Evolutionary conservation across 2,113 vertebrate genomes (phyloP).

Genomic region (Sander lucioperca): DNA sequence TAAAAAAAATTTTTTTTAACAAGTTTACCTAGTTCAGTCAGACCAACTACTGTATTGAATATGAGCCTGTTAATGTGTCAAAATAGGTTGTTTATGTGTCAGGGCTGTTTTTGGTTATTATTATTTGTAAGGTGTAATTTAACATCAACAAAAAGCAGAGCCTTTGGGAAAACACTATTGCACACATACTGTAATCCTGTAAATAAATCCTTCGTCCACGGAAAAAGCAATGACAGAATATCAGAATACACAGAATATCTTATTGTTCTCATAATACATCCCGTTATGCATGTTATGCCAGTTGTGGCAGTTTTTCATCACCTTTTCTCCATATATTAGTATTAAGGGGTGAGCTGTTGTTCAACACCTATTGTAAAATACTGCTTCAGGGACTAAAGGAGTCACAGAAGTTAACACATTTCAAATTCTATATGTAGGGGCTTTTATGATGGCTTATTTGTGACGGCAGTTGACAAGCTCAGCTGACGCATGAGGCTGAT

Average conservation of each 20-base stretch:
- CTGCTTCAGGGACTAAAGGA: background rate
- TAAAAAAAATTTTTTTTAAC: background rate
- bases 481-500: background rate
- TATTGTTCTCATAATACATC: background rate
- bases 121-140: background rate
- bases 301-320: background rate
- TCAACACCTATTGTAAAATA: background rate
- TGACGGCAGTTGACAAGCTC: background rate
- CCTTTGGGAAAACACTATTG: background rate
- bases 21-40: background rate
- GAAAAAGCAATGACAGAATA: background rate
- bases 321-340: background rate
- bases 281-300: background rate
- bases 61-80: background rate
- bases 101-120: background rate
- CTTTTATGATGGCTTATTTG: background rate
- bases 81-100: background rate
- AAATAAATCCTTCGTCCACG: background rate
- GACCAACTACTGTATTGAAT: background rate
- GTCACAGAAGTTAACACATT: background rate
- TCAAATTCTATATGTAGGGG: background rate
- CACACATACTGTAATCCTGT: background rate
- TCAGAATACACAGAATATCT: too few relatives aligned
- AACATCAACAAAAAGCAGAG: background rate
- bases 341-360: background rate